Base-by-base conservation (phyloP, 2,888 invertebrate species). In the Drosophila neotestacea region DNA sequence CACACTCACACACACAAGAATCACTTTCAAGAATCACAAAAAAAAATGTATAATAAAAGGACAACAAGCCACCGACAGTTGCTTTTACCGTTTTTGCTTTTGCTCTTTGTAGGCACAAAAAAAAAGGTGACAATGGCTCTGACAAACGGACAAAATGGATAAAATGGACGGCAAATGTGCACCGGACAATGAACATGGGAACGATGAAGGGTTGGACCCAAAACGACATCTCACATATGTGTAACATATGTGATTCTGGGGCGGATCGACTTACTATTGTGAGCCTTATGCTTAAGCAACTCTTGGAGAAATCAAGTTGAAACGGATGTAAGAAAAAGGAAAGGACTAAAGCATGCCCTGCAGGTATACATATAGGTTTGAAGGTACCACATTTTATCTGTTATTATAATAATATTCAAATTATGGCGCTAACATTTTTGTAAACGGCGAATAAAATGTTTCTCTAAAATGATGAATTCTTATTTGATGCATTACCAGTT, bases 41-140 rank as follows among this genome's bases (percentile, higher is more conserved):
- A 73, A 52, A 62, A 68, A 70, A 62, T 63, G 64, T 56, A 80
- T 80, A 87, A 86, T 80, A 83, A 87, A 79, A 84, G 81, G 79
- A 72, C 84, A 84, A 76, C 79, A 88, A 78, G 85, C 85, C 88
- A 73, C 87, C 75, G 88, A 78, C 88, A 87, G 85, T 84, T 86
- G 86, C 77, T 88, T 83, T 79, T 85, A 47, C 48, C 56, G 51
- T 46, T 64, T 64, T 55, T 60, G 48, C 63, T 50, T 71, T 64
- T 58, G 41, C 58, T 44, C 52, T 55, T 54, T 60, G 42, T 78
- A 71, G 65, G 77, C 73, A 66, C n/a, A 56, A 69, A 81, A 88
- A 88, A 88, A 88, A 88, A 88, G 88, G 84, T 84, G 84, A 89
- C 84, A 84, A 84, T 89, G 76, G 85, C 65, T 71, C 44, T 55